These are phyloP conservation scores for Micronycteris hirsuta DNA, from an alignment of 2,113 vertebrate species.

Conservation along the genomic window DNA sequence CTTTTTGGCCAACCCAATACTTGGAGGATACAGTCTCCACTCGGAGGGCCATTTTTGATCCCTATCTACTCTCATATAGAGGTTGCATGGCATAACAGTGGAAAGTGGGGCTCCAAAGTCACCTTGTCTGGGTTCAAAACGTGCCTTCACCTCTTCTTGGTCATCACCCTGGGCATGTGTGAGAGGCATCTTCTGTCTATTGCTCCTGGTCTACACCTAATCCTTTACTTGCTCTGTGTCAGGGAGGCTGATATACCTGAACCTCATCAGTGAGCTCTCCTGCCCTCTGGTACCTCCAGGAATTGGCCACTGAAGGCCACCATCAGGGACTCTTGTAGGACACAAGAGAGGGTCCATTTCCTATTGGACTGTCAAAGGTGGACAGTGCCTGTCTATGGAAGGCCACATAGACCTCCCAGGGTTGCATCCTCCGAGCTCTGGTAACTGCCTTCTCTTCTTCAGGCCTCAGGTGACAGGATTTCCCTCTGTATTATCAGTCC, in stretches of 20 bases:
- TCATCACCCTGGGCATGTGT: neutral
- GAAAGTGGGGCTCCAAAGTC: neutral
- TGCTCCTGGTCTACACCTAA: neutral
- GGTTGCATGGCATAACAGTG: too few relatives aligned
- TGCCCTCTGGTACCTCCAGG: neutral
- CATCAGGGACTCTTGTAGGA: neutral
- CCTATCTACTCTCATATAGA: rapidly evolving
- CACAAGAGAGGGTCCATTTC: neutral
- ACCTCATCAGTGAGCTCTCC: neutral
- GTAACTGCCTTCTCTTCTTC: neutral
- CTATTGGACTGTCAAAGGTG: neutral
- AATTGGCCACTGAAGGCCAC: neutral
- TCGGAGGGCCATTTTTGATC: neutral
- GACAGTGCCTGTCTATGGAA: neutral
- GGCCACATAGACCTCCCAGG: neutral
- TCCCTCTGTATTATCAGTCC: neutral
- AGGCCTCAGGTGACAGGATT: neutral
- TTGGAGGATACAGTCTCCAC: neutral
- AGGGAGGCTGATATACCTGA: neutral
- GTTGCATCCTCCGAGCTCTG: neutral
- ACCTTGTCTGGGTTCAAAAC: neutral
- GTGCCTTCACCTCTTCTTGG: neutral
- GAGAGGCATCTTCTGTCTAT: neutral
- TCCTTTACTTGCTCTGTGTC: neutral
- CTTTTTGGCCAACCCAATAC: too few relatives aligned